These are phyloP conservation scores for Drosophila simulans DNA, from an alignment of 1,140 invertebrate genomes.

Conservation along the genomic window DNA sequence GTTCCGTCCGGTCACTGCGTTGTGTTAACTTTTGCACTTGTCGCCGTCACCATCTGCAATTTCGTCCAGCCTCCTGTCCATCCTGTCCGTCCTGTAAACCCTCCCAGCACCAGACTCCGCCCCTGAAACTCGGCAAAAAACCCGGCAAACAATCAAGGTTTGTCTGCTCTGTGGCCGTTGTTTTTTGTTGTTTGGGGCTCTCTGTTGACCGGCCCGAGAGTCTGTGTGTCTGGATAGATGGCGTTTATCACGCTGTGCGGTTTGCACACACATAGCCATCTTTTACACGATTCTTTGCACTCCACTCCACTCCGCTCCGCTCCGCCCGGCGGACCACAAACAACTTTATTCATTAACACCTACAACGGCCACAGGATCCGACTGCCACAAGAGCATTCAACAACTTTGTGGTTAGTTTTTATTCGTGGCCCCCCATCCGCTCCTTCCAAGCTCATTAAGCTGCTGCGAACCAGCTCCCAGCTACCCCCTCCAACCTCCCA, in stretches of 20 bases:
- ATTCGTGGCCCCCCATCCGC: conserved; percentile 21
- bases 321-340: conserved; percentile 63
- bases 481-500: neutral
- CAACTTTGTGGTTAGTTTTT: conserved; percentile 81
- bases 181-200: conserved; percentile 32
- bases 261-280: conserved; percentile 31
- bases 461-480: conserved; percentile 30
- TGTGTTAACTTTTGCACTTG: conserved; percentile 66
- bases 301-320: conserved; percentile 41
- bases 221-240: conserved; percentile 42
- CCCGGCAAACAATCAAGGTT: conserved; percentile 68
- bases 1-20: neutral
- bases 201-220: conserved; percentile 58
- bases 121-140: conserved; percentile 22
- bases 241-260: conserved; percentile 76
- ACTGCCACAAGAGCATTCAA: conserved; percentile 63
- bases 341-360: conserved; percentile 84
- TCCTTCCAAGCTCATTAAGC: conserved; percentile 68
- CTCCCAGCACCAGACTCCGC: neutral
- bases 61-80: conserved; percentile 28
- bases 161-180: conserved; percentile 64
- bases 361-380: conserved; percentile 64
- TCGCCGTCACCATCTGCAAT: conserved; percentile 40
- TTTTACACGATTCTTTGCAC: conserved; percentile 53
- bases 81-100: neutral